phyloP scores from a whole-genome alignment of 1,140 invertebrate species.

The Drosophila asahinai region DNA sequence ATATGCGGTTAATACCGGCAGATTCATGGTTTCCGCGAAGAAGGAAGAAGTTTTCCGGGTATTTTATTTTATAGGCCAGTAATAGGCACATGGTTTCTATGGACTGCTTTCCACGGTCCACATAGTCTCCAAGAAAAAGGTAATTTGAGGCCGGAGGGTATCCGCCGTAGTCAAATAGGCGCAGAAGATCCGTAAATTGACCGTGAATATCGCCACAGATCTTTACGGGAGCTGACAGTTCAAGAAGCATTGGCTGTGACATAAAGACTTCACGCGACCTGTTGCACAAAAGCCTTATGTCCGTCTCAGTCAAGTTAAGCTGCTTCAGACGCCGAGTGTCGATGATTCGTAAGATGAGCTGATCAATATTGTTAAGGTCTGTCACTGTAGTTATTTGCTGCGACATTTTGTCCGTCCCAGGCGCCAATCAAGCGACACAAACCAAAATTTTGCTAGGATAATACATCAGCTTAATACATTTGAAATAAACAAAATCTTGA shows the following conservation, averaged over 20 bases:
- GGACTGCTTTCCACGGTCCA: constrained; percentile 93
- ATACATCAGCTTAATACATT: neutral
- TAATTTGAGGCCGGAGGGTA: constrained; percentile 99
- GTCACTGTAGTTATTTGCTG: constrained; percentile 11
- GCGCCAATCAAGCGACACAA: neutral
- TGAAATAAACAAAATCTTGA: neutral
- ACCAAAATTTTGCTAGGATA: neutral
- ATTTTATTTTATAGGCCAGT: constrained; percentile 97
- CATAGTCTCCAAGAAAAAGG: constrained; percentile 96
- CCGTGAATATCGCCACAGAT: constrained; percentile 99
- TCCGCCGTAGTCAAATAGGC: constrained; percentile 99
- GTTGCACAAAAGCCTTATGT: constrained; percentile 14
- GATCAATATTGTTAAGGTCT: constrained; percentile 18
- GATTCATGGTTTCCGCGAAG: constrained; percentile 93
- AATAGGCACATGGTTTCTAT: constrained; percentile 95
- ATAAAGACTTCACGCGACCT: constrained; percentile 96
- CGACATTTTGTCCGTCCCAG: constrained; percentile 1
- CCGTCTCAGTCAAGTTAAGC: constrained; percentile 21
- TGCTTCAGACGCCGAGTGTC: constrained; percentile 22
- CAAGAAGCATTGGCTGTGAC: constrained; percentile 96
- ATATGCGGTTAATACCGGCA: constrained; percentile 95
- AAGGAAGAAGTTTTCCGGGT: constrained; percentile 94
- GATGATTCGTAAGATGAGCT: constrained; percentile 18
- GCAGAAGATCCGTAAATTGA: constrained; percentile 98
- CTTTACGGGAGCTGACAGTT: constrained; percentile 86